Conservation (phyloP, 2,113 vertebrate genomes). For the Phaethornis superciliosus region DNA sequence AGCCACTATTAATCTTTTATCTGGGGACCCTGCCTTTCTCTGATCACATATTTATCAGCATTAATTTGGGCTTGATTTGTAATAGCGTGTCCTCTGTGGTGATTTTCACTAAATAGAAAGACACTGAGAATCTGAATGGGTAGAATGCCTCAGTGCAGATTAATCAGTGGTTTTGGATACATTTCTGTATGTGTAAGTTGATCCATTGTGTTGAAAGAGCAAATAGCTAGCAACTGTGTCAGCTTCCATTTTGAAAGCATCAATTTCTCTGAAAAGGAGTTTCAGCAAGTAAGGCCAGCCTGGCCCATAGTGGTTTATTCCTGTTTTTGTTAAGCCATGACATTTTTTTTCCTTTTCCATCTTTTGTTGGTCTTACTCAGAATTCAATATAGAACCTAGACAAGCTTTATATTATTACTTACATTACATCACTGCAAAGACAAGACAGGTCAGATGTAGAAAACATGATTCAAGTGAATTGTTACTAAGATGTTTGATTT, state of each 20-base stretch:
- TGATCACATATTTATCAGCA: conserved; percentile 62
- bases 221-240: conserved; percentile 3
- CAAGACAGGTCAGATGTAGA: background rate
- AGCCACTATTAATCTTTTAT: conserved; percentile 64
- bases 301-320: background rate
- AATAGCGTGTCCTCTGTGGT: background rate
- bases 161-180: background rate
- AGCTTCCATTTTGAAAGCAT: background rate
- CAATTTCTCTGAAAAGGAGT: background rate
- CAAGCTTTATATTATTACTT: background rate
- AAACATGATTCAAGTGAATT: background rate
- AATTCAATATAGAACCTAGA: background rate
- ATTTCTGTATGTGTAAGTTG: background rate
- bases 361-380: background rate
- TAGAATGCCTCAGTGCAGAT: background rate
- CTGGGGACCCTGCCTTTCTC: conserved; percentile 39
- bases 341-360: background rate
- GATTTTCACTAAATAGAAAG: conserved; percentile 16
- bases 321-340: background rate
- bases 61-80: conserved; percentile 52
- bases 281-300: background rate
- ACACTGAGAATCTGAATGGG: background rate
- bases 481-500: background rate
- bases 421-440: background rate
- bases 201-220: background rate